phyloP scores from a whole-genome alignment of 2,888 invertebrate species.

The Petrolisthes manimaculis region DNA sequence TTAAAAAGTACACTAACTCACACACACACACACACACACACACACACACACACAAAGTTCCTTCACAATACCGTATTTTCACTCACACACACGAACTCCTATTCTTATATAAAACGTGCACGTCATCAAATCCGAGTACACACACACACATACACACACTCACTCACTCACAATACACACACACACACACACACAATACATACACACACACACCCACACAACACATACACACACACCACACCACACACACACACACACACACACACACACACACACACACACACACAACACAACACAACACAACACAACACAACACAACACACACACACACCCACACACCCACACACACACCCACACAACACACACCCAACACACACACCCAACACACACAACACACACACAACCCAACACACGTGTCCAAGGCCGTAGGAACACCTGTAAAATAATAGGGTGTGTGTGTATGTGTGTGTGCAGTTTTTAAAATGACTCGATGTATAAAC shows the following conservation, averaged over 20 bases:
- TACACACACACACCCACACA: neutral
- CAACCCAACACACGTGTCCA: neutral
- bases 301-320: no score
- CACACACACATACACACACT: neutral
- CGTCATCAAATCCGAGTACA: neutral
- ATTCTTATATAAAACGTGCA: no score
- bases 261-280: neutral
- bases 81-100: no score
- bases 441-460: no score
- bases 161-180: neutral
- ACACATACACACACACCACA: neutral
- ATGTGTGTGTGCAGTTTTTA: no score
- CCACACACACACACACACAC: neutral
- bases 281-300: neutral
- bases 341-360: neutral
- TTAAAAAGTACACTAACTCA: neutral
- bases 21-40: constrained; percentile 1
- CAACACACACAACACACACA: neutral
- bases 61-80: neutral
- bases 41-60: constrained; percentile 1
- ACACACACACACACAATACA: neutral
- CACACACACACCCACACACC: neutral
- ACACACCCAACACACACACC: neutral
- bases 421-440: no score
- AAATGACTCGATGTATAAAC: neutral